These are phyloP conservation scores for Mythimna impura DNA, from an alignment of 2,888 invertebrate genomes.

Conservation along the genomic window DNA sequence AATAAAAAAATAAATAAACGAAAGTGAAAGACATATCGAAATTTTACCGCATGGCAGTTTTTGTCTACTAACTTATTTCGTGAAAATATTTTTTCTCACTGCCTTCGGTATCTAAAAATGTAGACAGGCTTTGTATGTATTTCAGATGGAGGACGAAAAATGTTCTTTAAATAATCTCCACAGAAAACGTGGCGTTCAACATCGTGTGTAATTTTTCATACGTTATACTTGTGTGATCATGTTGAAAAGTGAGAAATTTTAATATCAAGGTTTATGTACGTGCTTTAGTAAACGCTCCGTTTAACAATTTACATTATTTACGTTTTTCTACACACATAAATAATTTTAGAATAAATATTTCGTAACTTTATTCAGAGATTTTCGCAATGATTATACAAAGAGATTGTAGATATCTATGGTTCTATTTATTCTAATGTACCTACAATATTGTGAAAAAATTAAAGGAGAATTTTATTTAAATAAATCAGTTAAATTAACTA, in stretches of 20 bases:
- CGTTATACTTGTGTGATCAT: constrained; percentile 38
- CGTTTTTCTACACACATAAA: background rate
- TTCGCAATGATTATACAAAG: background rate
- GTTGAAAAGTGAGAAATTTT: constrained; percentile 44
- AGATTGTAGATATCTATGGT: background rate
- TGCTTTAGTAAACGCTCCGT: constrained; percentile 31
- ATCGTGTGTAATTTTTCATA: constrained; percentile 43
- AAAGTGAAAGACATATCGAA: constrained; percentile 38
- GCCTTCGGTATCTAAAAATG: constrained; percentile 1
- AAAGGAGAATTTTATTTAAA: too few relatives aligned
- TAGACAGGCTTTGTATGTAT: constrained; percentile 24
- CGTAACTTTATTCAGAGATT: background rate
- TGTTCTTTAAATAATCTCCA: constrained; percentile 41
- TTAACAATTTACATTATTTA: constrained; percentile 18
- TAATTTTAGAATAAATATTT: constrained; percentile 8
- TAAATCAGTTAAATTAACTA: too few relatives aligned
- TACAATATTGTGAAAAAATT: background rate
- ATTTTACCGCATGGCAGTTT: constrained; percentile 30
- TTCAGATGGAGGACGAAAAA: constrained; percentile 31
- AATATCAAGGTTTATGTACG: constrained; percentile 14
- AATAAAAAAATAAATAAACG: constrained; percentile 36
- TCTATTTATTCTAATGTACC: background rate
- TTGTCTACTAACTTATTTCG: constrained; percentile 44
- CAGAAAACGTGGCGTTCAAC: constrained; percentile 12
- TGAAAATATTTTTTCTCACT: constrained; percentile 22